Base-by-base conservation (phyloP, 1,140 invertebrate species). In the Octopus bimaculoides region DNA sequence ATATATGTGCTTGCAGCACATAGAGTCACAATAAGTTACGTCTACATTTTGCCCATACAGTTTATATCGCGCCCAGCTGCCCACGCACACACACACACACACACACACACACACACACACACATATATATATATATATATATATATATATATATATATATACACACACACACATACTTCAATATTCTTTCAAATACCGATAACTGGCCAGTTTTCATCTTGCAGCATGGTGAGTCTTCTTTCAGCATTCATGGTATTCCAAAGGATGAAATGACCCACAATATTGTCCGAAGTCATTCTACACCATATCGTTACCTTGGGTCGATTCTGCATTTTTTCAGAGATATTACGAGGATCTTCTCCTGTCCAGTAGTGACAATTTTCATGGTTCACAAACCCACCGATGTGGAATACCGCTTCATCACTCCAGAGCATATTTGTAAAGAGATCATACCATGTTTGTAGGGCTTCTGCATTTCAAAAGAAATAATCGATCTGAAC, bases 301-400 rank as follows among this genome's bases (percentile, higher is more conserved):
- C 26, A 75, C 20, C 74, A 75, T 41, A 75, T 53, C 26, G 26
- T 75, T 75, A 75, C 20, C 26, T 75, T 75, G 20, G 5, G 74
- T 53, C 20, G 74, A 75, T 75, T 75, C 52, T 75, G 26, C 5
- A 6, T 7, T 75, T 75, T 75, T 75, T 41, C 74, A 7, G 6
- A 41, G 74, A 14, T 75, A 75, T 41, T 75, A 75, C 14, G 74
- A 75, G 74, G 26, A 75, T 75, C 74, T 75, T 75, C 52, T 75
- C 14, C 52, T 41, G 26, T 26, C 26, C 41, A 41, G 26, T 75
- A 69, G 12, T 69, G 66, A 14, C 66, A 69, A 12, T 69, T 69
- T 5, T 69, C 14, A 14, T 12, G 12, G 66, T 6, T 69, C 14
- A 69, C 66, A 69, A 69, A 69, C 66, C 66, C 12, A 69, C 12